Evolutionary conservation across 2,113 vertebrate genomes (phyloP).

Genomic region (Caracal caracal): DNA sequence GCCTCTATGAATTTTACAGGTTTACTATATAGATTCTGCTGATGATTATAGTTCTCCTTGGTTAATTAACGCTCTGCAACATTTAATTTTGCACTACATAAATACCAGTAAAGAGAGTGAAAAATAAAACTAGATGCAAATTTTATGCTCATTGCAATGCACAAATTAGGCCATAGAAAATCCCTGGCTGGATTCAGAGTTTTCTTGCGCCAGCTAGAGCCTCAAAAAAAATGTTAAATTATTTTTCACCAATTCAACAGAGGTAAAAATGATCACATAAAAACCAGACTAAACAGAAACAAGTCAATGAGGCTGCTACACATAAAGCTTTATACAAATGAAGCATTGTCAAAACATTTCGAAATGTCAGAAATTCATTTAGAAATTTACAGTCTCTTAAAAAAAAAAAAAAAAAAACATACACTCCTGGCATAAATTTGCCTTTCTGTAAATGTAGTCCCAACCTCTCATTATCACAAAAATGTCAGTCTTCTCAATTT

Average conservation of each 20-base stretch:
- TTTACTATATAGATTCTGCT: slow-evolving; percentile 39
- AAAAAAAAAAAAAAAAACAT: slow-evolving; percentile 3
- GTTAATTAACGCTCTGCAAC: slow-evolving; percentile 72
- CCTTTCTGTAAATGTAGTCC: slow-evolving; percentile 39
- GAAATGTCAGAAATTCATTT: slow-evolving; percentile 69
- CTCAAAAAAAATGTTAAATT: slow-evolving; percentile 62
- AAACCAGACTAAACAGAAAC: slow-evolving; percentile 73
- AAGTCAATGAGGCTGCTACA: slow-evolving; percentile 49
- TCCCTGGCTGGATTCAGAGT: slow-evolving; percentile 66
- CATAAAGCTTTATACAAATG: slow-evolving; percentile 62
- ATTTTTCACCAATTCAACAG: slow-evolving; percentile 71
- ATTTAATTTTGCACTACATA: slow-evolving; percentile 72
- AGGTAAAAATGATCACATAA: slow-evolving; percentile 63
- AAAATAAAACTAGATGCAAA: slow-evolving; percentile 75
- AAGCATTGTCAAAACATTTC: slow-evolving; percentile 57
- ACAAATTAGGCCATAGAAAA: slow-evolving; percentile 61
- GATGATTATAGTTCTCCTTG: slow-evolving; percentile 56
- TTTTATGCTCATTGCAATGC: slow-evolving; percentile 68
- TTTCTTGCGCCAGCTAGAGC: slow-evolving; percentile 48
- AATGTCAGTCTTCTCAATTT: slow-evolving; percentile 52
- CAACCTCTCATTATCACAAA: slow-evolving; percentile 54
- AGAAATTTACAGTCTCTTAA: slow-evolving; percentile 44
- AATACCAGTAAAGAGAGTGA: slow-evolving; percentile 61
- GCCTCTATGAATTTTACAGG: slow-evolving; percentile 39
- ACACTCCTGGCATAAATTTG: not conserved